A percentile compares a stretch with the other conserved stretches of the same genome.
Evolutionary conservation across 2,797 vertebrate genomes (phyloP).

Genomic region (Poeciliopsis paucimaculata): DNA sequence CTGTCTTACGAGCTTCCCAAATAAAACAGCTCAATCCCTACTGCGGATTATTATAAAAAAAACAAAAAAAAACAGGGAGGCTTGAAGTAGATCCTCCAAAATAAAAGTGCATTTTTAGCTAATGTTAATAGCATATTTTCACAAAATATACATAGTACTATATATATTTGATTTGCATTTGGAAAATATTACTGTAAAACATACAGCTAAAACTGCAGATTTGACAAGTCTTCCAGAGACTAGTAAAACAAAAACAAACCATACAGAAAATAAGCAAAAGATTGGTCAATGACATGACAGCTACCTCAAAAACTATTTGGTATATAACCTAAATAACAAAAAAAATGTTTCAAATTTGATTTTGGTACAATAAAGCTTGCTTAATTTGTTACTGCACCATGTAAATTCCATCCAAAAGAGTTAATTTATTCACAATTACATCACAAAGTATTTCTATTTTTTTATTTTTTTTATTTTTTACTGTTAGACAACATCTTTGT

Average conservation of each 20-base stretch:
- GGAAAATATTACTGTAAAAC: neutral
- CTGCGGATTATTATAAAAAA: neutral
- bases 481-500: neutral
- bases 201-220: neutral
- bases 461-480: too few relatives aligned
- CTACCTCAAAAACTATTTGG: neutral
- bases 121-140: neutral
- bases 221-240: neutral
- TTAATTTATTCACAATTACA: neutral
- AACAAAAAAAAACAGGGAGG: neutral
- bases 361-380: neutral
- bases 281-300: neutral
- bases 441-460: neutral
- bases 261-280: neutral
- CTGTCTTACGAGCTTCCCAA: neutral
- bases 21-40: neutral
- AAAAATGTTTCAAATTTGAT: neutral
- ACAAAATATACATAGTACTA: neutral
- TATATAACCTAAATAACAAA: neutral
- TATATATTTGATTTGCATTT: neutral
- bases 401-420: neutral
- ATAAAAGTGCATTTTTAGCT: neutral
- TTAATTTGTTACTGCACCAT: neutral
- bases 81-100: neutral
- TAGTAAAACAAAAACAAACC: neutral